Evolutionary conservation across 2,888 invertebrate genomes (phyloP).

Genomic region (Leptinotarsa juncta): DNA sequence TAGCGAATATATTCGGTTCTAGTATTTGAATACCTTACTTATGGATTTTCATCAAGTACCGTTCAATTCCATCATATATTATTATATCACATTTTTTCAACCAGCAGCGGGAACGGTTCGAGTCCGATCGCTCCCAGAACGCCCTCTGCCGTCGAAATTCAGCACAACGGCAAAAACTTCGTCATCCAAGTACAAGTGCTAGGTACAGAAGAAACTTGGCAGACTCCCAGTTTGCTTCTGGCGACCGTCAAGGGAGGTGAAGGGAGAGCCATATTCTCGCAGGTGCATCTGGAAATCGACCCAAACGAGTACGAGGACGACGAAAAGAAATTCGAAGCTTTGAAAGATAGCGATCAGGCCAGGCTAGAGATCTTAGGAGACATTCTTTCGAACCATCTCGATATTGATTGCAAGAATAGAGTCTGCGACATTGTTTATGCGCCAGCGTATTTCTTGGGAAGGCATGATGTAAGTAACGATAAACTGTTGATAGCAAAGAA

Average conservation of each 20-base stretch:
- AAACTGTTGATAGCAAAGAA: too few species aligned
- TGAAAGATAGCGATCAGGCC: slow-evolving; percentile 75
- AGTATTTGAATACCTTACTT: too few species aligned
- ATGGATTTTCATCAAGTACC: too few species aligned
- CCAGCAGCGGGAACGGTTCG: slow-evolving; percentile 58
- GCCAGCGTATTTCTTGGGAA: slow-evolving; percentile 81
- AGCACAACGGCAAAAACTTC: slow-evolving; percentile 71
- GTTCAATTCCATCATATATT: background rate
- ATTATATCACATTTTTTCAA: background rate
- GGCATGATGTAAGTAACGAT: slow-evolving; percentile 77
- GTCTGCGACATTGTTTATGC: slow-evolving; percentile 65
- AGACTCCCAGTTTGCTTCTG: slow-evolving; percentile 83
- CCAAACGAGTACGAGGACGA: slow-evolving; percentile 76
- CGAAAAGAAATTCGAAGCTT: slow-evolving; percentile 70
- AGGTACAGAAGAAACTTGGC: slow-evolving; percentile 89
- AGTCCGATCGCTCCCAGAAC: slow-evolving; percentile 64
- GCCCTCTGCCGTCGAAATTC: slow-evolving; percentile 63
- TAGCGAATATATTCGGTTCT: too few species aligned
- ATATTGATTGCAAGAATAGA: slow-evolving; percentile 70
- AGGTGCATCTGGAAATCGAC: slow-evolving; percentile 87
- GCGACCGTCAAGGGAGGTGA: slow-evolving; percentile 74
- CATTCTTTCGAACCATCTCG: slow-evolving; percentile 77
- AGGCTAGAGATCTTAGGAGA: slow-evolving; percentile 83
- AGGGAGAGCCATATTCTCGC: slow-evolving; percentile 83
- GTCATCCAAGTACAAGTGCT: slow-evolving; percentile 81